Percentiles rank a stretch among this genome's conserved stretches.
phyloP scores from a whole-genome alignment of 2,888 invertebrate genomes.

The Dendrolimus houi region DNA sequence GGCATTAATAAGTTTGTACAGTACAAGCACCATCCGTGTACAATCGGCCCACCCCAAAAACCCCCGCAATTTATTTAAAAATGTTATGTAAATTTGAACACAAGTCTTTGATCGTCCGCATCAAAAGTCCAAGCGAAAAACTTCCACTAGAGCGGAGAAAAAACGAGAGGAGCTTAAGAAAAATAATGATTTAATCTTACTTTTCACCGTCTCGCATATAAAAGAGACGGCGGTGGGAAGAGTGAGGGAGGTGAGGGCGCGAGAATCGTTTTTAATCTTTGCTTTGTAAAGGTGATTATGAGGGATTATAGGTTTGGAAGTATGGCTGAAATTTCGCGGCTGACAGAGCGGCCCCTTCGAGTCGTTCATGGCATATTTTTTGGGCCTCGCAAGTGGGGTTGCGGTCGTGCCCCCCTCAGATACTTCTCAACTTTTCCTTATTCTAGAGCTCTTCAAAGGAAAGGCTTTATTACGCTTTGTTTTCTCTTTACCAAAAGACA shows the following conservation, averaged over 20 bases:
- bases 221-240: constrained; percentile 48
- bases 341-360: constrained; percentile 52
- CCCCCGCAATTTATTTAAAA: constrained; percentile 73
- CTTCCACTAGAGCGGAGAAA: constrained; percentile 61
- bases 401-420: constrained; percentile 51
- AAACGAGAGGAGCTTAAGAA: constrained; percentile 73
- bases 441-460: constrained; percentile 64
- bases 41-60: constrained; percentile 39
- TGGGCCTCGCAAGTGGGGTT: constrained; percentile 57
- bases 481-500: constrained; percentile 41
- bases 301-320: constrained; percentile 77
- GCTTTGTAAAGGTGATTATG: constrained; percentile 79
- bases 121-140: constrained; percentile 73
- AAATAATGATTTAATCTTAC: constrained; percentile 78
- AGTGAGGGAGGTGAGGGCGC: constrained; percentile 49
- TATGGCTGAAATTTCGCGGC: constrained; percentile 73
- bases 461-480: constrained; percentile 58
- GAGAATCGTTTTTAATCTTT: constrained; percentile 77
- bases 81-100: constrained; percentile 77
- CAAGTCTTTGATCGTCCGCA: constrained; percentile 75
- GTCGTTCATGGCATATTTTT: constrained; percentile 70
- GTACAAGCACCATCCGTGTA: constrained; percentile 35
- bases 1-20: constrained; percentile 68
- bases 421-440: constrained; percentile 69
- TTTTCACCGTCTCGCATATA: constrained; percentile 75